Evolutionary conservation across 1,140 invertebrate species (phyloP).

Genomic region (Lepidostoma basale): DNA sequence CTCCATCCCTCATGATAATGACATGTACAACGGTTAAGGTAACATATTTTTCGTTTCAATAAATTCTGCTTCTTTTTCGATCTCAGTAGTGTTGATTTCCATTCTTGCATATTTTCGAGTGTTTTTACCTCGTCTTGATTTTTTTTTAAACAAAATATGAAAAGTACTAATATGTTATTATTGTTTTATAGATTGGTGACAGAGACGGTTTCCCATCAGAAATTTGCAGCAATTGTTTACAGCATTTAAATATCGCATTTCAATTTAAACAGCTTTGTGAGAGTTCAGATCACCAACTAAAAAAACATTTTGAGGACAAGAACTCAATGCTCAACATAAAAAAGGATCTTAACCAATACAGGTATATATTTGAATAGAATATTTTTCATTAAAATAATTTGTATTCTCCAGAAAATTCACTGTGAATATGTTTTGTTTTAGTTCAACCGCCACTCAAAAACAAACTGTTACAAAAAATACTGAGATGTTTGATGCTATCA

Average conservation of each 20-base stretch:
- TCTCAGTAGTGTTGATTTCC: too few species aligned
- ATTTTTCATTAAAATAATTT: too few species aligned
- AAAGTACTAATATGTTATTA: background rate
- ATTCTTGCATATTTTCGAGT: too few species aligned
- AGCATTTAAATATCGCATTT: slow-evolving; percentile 3
- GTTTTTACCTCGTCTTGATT: too few species aligned
- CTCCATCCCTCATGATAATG: slow-evolving; percentile 32
- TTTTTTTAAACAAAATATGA: too few species aligned
- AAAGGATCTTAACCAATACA: background rate
- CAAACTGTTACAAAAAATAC: slow-evolving; percentile 4
- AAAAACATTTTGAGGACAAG: slow-evolving; percentile 11
- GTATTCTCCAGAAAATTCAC: too few species aligned
- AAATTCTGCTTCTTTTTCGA: too few species aligned
- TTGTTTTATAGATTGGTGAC: slow-evolving; percentile 6
- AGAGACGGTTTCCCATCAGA: slow-evolving; percentile 25
- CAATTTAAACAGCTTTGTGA: slow-evolving; percentile 34
- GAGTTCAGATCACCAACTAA: slow-evolving; percentile 21
- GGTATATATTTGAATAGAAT: slow-evolving; percentile 5
- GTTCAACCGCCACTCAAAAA: too few species aligned
- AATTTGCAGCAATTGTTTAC: slow-evolving; percentile 14
- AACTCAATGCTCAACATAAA: too few species aligned
- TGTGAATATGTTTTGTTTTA: too few species aligned
- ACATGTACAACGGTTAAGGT: slow-evolving; percentile 29
- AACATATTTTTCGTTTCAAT: too few species aligned
- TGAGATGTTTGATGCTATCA: slow-evolving; percentile 15